Conservation (phyloP, 1,140 invertebrate species). For the Lamellibrachia luymesi region DNA sequence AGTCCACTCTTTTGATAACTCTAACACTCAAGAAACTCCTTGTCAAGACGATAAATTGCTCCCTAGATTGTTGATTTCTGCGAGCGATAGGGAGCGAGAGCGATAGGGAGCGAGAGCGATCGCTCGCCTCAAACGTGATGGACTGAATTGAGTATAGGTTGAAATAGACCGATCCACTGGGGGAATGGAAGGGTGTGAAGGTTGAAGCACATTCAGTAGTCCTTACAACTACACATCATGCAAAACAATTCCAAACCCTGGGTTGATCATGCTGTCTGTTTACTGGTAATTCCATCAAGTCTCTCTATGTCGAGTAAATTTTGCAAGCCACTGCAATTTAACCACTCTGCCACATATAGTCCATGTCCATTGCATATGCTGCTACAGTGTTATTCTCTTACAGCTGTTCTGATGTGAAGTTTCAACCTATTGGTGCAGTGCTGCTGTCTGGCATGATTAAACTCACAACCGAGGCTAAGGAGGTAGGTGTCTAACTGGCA, state of each 20-base stretch:
- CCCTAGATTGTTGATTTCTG: too few relatives aligned
- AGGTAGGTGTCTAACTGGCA: constrained; percentile 50
- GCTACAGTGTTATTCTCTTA: constrained; percentile 34
- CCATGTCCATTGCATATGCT: neutral
- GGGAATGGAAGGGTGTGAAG: neutral
- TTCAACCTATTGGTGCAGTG: constrained; percentile 66
- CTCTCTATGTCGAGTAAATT: neutral
- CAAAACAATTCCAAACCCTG: too few relatives aligned
- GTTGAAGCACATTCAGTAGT: too few relatives aligned
- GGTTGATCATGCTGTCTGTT: too few relatives aligned
- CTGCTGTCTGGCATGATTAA: constrained; percentile 72
- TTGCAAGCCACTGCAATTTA: neutral
- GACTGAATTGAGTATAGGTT: neutral
- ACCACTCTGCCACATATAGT: neutral
- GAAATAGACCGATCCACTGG: neutral
- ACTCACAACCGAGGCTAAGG: constrained; percentile 63
- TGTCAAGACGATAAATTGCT: too few relatives aligned
- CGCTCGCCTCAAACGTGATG: too few relatives aligned
- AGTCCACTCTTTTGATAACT: too few relatives aligned
- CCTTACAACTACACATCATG: too few relatives aligned
- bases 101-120: too few relatives aligned
- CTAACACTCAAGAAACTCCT: too few relatives aligned
- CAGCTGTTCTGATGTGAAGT: constrained; percentile 64
- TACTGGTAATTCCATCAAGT: too few relatives aligned
- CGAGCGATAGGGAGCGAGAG: too few relatives aligned